Conservation (phyloP, 92 coral and sea anemone genomes). For the Paramuricea clavata region DNA sequence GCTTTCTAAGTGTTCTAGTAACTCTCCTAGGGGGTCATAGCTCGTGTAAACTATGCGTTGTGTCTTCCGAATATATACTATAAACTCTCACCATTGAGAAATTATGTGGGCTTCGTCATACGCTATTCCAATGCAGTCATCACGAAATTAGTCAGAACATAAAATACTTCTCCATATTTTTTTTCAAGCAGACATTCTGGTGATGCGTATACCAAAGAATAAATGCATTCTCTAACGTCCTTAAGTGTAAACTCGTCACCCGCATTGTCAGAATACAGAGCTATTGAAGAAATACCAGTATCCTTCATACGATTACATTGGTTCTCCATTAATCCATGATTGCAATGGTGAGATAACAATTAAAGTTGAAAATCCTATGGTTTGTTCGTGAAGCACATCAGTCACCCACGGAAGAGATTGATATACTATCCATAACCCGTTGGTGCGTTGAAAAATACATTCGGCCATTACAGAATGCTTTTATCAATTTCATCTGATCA, state of each 20-base stretch:
- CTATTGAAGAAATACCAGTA: not conserved
- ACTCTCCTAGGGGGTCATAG: too few relatives aligned
- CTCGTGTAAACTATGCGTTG: not conserved
- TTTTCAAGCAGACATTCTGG: slow-evolving; percentile 20
- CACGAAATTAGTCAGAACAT: not conserved
- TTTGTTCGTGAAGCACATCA: not conserved
- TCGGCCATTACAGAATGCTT: not conserved
- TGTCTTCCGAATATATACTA: not conserved
- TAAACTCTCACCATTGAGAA: not conserved
- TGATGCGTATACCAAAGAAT: slow-evolving; percentile 18
- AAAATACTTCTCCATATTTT: not conserved
- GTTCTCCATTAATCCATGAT: slow-evolving; percentile 1
- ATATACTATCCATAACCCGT: not conserved
- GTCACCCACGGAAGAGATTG: not conserved
- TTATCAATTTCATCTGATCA: slow-evolving; percentile 6
- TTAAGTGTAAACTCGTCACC: not conserved
- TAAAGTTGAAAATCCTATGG: not conserved
- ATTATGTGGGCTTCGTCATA: slow-evolving; percentile 28
- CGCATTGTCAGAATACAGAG: not conserved
- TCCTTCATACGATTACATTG: slow-evolving; percentile 9
- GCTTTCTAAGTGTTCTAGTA: too few relatives aligned
- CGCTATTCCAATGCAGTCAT: slow-evolving; percentile 14
- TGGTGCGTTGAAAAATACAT: slow-evolving; percentile 1
- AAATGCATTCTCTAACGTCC: not conserved
- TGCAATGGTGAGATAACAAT: not conserved